Base-by-base conservation (phyloP, 2,797 vertebrate species). In the Phrynocephalus forsythii region DNA sequence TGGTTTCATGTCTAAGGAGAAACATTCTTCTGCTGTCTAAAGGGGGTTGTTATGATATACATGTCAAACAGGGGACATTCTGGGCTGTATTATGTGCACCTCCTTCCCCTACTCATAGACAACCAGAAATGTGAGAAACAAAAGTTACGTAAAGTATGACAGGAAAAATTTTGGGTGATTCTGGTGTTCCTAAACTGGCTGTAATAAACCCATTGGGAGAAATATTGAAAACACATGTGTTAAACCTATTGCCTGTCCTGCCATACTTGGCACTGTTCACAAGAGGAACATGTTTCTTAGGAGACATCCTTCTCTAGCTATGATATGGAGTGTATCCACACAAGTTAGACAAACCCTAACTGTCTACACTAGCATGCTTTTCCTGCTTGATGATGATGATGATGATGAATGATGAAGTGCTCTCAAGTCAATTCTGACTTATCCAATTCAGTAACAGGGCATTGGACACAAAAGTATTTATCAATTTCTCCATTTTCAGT, bases 1-100 rank as follows among this genome's bases (percentile, higher is more conserved):
- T 38, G 38, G 44, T 48, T 50, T 82, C 77, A 52, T 84, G 79
- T 84, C 77, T 84, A 48, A 80, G 24, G 79, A 63, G 50, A 88
- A 5, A 48, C 50, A 30, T 83, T 83, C 22, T 28, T 68, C 50
- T 83, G 60, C 3, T 3, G 38, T 73, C 60, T 48, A 28, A 76
- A 82, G 44, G 26, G 38, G n/a, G 28, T 8, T 69, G 33, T 87
- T 87, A 28, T 71, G 26, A 67, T 44, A 38, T 24, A 48, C n/a
- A 7, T 13, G 67, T n/a, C 44, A 33, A 86, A 71, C 11, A 52
- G n/a, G 56, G 66, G 67, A 86, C 18, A 44, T 60, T 48, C 33
- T 33, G n/a, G 9, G 26, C 20, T 63, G 26, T 20, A 18, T 60
- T 66, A 50, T 2, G 9, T 20, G n/a, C 10, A 88, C 28, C 7